Conservation (phyloP, 1,140 invertebrate genomes). For the Temnothorax curvispinosus region DNA sequence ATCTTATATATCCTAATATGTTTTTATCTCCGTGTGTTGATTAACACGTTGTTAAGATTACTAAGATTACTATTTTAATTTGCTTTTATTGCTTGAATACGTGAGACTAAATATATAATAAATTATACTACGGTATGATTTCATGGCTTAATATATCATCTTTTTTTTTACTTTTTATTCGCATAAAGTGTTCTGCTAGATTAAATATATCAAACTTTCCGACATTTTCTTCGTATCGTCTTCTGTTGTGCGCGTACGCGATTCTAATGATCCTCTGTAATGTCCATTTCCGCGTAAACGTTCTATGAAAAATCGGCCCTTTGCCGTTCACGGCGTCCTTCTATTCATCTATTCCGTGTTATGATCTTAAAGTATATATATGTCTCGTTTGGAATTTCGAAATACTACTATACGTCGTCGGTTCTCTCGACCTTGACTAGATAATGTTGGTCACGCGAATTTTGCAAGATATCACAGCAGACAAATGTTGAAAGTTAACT, state of each 20-base stretch:
- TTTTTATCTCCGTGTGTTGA: too few relatives aligned
- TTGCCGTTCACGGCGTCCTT: conserved; percentile 16
- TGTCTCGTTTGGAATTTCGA: conserved; percentile 59
- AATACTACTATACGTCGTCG: conserved; percentile 23
- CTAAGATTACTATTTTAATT: neutral
- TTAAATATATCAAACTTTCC: too few relatives aligned
- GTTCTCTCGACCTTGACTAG: conserved; percentile 46
- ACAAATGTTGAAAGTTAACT: neutral
- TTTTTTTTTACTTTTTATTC: neutral
- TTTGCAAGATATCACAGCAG: neutral
- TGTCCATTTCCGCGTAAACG: neutral
- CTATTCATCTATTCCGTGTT: conserved; percentile 73
- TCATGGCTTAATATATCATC: neutral
- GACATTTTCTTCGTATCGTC: neutral
- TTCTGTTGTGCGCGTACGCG: too few relatives aligned
- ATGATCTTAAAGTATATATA: conserved; percentile 40
- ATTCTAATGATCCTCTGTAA: neutral
- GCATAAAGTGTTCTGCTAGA: neutral
- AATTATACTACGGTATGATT: neutral
- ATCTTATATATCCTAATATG: too few relatives aligned
- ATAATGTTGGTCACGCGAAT: neutral
- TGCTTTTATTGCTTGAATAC: neutral
- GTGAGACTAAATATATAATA: neutral
- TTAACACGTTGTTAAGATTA: too few relatives aligned
- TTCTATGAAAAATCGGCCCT: neutral